Evolutionary conservation across 2,797 vertebrate species (phyloP), one percentile per base, ranked within the genome.

Genomic region (Chrysocyon brachyurus): DNA sequence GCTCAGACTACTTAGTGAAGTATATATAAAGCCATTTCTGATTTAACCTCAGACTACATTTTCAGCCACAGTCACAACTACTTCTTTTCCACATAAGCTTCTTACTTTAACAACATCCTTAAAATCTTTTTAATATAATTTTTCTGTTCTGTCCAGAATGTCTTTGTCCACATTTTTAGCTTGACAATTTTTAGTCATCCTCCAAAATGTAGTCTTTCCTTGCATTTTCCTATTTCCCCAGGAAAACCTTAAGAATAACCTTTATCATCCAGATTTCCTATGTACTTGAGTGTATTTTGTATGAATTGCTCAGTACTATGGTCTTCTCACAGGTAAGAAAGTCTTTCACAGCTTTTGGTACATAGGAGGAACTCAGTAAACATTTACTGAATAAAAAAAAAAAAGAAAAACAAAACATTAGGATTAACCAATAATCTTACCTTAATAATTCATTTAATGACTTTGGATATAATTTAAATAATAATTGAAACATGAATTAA

Each of bases 131-230:
- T 70, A 90, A 54, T 64, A 59, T 19, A 46, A 4, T 63, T 21
- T 8, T 91, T 87, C n/a, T 63, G 6, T 68, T 92, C 22, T 89
- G 21, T 16, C 15, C 16, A 93, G 52, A 91, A 89, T 79, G 4
- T 54, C 14, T 15, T 82, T 78, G 26, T 54, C 21, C 12, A 88
- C 72, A 88, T 56, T 92, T 94, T 93, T 70, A 87, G 26, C 22
- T 63, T 95, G 70, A 57, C 12, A 92, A n/a, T 52, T 91, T 93
- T 89, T 89, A 79, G 90, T 88, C 19, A 87, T 49, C 54, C 49
- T 92, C 87, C 46, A 91, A 70, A 12, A 82, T 52, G 36, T 81
- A 68, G 61, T 22, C 24, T 90, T 36, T 59, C n/a, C 14, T 57
- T 93, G 9, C 2, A 77, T 64, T 87, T 87, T 49, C 5, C 54